Evolutionary conservation across 2,888 invertebrate species (phyloP).

Genomic region (Caenorhabditis imperialis): DNA sequence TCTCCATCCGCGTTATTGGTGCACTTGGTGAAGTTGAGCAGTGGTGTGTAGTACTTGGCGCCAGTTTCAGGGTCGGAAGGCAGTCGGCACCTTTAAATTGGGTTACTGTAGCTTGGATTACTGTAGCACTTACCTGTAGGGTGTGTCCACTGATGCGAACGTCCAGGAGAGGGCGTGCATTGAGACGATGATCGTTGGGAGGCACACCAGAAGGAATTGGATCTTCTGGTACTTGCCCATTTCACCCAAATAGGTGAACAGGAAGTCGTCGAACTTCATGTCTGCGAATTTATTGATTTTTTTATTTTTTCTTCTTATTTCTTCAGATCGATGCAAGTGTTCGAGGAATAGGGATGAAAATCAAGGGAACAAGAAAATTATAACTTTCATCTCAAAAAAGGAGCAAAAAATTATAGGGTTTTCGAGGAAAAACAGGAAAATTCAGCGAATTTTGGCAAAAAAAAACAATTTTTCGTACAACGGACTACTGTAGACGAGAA

Average conservation of each 20-base stretch:
- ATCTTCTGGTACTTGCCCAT: constrained; percentile 73
- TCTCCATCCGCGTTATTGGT: constrained; percentile 34
- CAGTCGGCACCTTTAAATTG: constrained; percentile 67
- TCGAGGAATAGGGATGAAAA: too few relatives aligned
- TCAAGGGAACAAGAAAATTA: too few relatives aligned
- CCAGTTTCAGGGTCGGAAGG: constrained; percentile 48
- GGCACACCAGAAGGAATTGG: constrained; percentile 76
- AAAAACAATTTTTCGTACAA: too few relatives aligned
- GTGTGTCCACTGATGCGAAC: constrained; percentile 73
- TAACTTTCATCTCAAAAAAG: too few relatives aligned
- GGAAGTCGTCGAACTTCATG: constrained; percentile 78
- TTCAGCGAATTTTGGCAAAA: too few relatives aligned
- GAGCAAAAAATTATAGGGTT: too few relatives aligned
- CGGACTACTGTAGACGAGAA: too few relatives aligned
- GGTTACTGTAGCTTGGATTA: too few relatives aligned
- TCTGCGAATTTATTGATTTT: neutral
- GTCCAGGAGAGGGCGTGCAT: constrained; percentile 78
- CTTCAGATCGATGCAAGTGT: too few relatives aligned
- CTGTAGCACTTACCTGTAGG: constrained; percentile 66
- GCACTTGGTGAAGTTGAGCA: constrained; percentile 57
- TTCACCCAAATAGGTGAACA: constrained; percentile 76
- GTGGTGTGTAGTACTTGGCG: constrained; percentile 54
- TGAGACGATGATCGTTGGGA: constrained; percentile 76
- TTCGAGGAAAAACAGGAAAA: too few relatives aligned
- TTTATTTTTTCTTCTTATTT: too few relatives aligned